phyloP scores from a whole-genome alignment of 2,113 vertebrate species.

The Poeciliopsis prolifica region DNA sequence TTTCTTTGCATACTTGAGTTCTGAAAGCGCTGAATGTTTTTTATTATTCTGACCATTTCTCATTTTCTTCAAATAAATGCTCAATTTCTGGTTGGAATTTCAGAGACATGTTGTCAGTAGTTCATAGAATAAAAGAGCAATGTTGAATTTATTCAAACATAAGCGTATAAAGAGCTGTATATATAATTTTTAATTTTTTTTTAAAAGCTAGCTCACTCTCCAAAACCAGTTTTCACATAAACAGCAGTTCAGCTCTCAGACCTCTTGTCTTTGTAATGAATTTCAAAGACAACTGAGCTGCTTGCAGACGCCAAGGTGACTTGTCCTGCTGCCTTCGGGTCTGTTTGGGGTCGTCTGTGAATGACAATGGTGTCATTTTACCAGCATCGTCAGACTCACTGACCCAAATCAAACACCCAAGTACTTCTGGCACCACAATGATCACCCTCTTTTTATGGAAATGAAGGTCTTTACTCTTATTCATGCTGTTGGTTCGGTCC shows the following conservation, averaged over 20 bases:
- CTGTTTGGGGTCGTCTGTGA: conserved; percentile 63
- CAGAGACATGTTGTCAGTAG: too few species aligned
- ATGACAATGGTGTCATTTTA: conserved; percentile 73
- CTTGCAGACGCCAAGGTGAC: conserved; percentile 54
- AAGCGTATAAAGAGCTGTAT: too few species aligned
- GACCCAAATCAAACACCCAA: conserved; percentile 30
- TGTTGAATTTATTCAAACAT: too few species aligned
- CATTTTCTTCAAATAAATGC: too few species aligned
- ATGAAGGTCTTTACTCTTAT: not conserved
- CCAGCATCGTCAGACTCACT: conserved; percentile 38
- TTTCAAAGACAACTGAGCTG: conserved; percentile 63
- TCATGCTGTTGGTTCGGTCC: not conserved
- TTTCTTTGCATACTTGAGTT: too few species aligned
- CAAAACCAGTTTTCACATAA: not conserved
- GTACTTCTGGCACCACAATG: conserved; percentile 1
- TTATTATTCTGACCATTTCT: too few species aligned
- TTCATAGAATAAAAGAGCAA: too few species aligned
- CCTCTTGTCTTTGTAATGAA: conserved; percentile 33
- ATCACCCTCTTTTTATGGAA: conserved; percentile 9
- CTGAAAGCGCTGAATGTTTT: too few species aligned
- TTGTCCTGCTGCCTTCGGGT: conserved; percentile 61
- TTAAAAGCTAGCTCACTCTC: not conserved
- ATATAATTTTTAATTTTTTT: too few species aligned
- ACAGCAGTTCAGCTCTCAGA: not conserved
- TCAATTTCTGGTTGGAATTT: too few species aligned